Base-by-base conservation (phyloP, 2,888 invertebrate genomes). In the Drosophila neotestacea region DNA sequence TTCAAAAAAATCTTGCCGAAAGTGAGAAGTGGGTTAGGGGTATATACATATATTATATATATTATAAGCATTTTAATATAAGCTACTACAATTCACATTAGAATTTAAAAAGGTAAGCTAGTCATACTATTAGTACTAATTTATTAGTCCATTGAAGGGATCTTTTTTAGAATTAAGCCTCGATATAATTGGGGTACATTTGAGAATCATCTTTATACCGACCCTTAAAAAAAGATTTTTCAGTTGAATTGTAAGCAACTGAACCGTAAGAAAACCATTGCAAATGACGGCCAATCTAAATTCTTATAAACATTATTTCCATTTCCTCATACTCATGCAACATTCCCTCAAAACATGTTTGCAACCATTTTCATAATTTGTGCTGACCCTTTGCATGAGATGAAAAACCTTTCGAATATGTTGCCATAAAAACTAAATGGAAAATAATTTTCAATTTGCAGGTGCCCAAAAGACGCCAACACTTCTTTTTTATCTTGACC, bases 371-470 rank as follows among this genome's bases (percentile, higher is more conserved):
- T 73, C 65, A 77, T 77, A 70, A 76, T 73, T 77, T 72, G 5
- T 39, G 39, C 69, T 62, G 76, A 76, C 76, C 77, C 69, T 70
- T 70, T 74, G 74, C 41, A 11, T 39, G 6, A 6, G 22, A 36
- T 10, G 27, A 28, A 36, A 28, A 46, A 36, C 46, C 36, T 38
- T 58, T 38, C 38, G 30, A 48, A 58, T 67, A 61, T 65, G 72
- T 69, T 61, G 58, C 61, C 64, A 70, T 77, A 54, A 77, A 48
- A 73, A 70, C 55, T 73, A 79, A 73, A 79, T 77, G 70, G 56
- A 73, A 70, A 73, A 79, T 79, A 73, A 73, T 73, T 80, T 80
- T 70, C 73, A 80, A 79, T 79, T 77, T 77, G 67, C 67, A 78
- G 77, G 64, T 76, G 70, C 36, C 56, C 6, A 11, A 36, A 46